These are phyloP conservation scores for Probaryconus sp. DNA, from an alignment of 1,140 invertebrate species.

Conservation along the genomic window DNA sequence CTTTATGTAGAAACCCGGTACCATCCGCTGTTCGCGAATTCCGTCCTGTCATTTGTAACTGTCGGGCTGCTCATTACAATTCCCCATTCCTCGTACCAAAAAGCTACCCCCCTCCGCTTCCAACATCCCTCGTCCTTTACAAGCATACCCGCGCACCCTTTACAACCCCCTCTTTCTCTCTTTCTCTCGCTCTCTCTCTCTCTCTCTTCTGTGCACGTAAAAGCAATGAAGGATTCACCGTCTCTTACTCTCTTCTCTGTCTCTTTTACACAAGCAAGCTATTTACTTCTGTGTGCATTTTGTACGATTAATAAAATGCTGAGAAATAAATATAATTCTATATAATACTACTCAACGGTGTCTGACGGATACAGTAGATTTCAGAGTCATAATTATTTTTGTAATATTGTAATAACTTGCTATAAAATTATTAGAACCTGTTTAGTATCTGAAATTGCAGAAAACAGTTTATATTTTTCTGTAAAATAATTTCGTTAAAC, in stretches of 20 bases:
- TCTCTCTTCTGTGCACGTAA: conserved; percentile 27
- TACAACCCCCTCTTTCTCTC: conserved; percentile 9
- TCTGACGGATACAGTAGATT: conserved; percentile 20
- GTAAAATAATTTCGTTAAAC: no score
- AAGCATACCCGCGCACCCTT: conserved; percentile 40
- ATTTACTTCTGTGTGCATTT: conserved; percentile 55
- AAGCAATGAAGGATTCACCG: conserved; percentile 48
- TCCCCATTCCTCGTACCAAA: conserved; percentile 75
- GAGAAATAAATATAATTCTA: conserved; percentile 58
- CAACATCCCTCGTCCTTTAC: conserved; percentile 57
- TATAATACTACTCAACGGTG: conserved; percentile 6
- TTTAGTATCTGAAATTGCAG: no score
- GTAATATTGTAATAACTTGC: conserved; percentile 45
- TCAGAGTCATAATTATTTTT: conserved; percentile 43
- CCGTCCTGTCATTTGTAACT: conserved; percentile 80
- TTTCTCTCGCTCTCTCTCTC: conserved; percentile 44
- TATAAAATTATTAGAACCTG: no score
- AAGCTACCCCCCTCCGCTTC: conserved; percentile 58
- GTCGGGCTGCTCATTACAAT: conserved; percentile 79
- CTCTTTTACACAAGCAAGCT: conserved; percentile 47
- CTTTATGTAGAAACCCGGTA: conserved; percentile 75
- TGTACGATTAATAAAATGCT: conserved; percentile 56
- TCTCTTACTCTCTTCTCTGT: conserved; percentile 53
- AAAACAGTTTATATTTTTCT: no score
- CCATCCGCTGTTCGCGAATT: conserved; percentile 78